phyloP scores from a whole-genome alignment of 2,797 vertebrate genomes.

The Enteromius anoplus region DNA sequence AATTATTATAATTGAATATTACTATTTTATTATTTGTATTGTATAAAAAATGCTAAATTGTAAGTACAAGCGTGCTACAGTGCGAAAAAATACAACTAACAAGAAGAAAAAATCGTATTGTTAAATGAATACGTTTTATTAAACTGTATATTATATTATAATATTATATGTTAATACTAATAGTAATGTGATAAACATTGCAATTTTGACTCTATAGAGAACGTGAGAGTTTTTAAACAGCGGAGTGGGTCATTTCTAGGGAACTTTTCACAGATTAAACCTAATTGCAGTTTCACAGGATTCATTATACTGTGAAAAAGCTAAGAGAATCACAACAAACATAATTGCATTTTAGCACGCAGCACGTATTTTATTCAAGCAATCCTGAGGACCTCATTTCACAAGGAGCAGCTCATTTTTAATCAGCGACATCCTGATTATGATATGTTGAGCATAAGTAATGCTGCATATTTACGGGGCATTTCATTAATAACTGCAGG shows the following conservation, averaged over 20 bases:
- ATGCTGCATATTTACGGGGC: conserved; percentile 62
- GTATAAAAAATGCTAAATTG: not conserved
- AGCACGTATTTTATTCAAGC: conserved; percentile 60
- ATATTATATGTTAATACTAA: too few species aligned
- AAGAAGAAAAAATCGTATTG: not conserved
- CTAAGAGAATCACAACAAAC: conserved; percentile 59
- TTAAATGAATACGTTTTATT: not conserved
- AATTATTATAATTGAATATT: not conserved
- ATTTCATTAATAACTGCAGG: conserved; percentile 66
- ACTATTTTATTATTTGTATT: not conserved
- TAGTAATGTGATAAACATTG: conserved; percentile 5
- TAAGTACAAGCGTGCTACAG: not conserved
- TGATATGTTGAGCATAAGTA: conserved; percentile 68
- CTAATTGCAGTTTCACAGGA: conserved; percentile 53
- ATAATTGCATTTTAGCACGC: conserved; percentile 66
- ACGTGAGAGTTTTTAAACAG: conserved; percentile 10
- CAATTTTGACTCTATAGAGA: conserved; percentile 1
- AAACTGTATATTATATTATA: not conserved
- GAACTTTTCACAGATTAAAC: conserved; percentile 37
- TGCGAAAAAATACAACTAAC: not conserved
- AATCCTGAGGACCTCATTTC: conserved; percentile 65
- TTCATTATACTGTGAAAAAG: conserved; percentile 53
- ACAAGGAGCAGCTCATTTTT: conserved; percentile 62
- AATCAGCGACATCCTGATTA: conserved; percentile 73
- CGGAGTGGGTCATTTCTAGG: conserved; percentile 26